These are phyloP conservation scores for Scaptomyza tumidula DNA, from an alignment of 2,888 invertebrate genomes.

Conservation along the genomic window DNA sequence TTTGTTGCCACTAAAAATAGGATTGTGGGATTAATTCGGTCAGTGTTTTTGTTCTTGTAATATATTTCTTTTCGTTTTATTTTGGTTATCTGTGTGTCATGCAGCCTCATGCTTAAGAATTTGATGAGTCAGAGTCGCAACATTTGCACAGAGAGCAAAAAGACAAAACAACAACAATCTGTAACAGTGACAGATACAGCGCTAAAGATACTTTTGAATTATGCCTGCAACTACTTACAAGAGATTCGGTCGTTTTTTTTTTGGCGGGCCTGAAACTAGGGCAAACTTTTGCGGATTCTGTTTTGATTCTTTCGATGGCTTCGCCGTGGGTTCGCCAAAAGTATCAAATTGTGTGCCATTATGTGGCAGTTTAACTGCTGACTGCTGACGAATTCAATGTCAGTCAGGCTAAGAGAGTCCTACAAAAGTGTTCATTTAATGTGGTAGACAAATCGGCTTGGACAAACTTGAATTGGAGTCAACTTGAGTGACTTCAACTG, in stretches of 20 bases:
- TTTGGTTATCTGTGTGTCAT: conserved; percentile 35
- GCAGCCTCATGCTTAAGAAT: conserved; percentile 51
- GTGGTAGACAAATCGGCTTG: conserved; percentile 29
- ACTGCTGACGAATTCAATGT: conserved; percentile 26
- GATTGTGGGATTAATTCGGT: conserved; percentile 13
- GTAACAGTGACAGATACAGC: no score
- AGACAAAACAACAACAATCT: conserved; percentile 4
- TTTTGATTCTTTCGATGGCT: conserved; percentile 28
- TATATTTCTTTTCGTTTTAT: conserved; percentile 44
- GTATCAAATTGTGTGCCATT: conserved; percentile 29
- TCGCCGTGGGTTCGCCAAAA: conserved; percentile 9
- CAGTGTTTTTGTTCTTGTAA: conserved; percentile 40
- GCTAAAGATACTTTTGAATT: conserved; percentile 2
- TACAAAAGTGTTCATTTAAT: conserved; percentile 21
- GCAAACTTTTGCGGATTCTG: conserved; percentile 67
- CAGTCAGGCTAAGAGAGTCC: conserved; percentile 10
- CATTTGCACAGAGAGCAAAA: conserved; percentile 17
- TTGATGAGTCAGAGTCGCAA: conserved; percentile 63
- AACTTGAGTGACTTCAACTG: background rate
- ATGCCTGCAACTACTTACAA: background rate
- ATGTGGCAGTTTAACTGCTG: conserved; percentile 56
- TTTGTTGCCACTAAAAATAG: conserved; percentile 8
- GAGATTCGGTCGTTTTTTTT: conserved; percentile 1
- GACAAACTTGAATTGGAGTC: conserved; percentile 10
- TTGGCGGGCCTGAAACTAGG: conserved; percentile 46